These are phyloP conservation scores for Brachionus angularis DNA, from an alignment of 1,140 invertebrate species.

Conservation along the genomic window DNA sequence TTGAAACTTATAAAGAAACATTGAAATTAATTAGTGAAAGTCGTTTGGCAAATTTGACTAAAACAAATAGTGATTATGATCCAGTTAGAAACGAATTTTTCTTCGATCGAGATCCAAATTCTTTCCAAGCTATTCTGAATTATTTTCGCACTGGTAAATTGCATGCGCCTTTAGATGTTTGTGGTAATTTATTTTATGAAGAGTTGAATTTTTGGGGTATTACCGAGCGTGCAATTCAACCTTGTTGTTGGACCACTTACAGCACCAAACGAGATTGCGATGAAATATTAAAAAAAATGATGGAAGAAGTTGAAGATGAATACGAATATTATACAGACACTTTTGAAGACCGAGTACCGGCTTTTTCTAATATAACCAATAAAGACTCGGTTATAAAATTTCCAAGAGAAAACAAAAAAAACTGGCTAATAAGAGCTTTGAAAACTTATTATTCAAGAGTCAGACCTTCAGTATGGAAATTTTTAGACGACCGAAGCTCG, in stretches of 20 bases:
- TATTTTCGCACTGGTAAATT: constrained; percentile 97
- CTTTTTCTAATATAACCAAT: constrained; percentile 26
- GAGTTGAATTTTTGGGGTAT: constrained; percentile 98
- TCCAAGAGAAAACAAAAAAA: constrained; percentile 22
- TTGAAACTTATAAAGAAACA: constrained; percentile 79
- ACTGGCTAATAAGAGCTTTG: constrained; percentile 9
- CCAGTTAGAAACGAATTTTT: constrained; percentile 96
- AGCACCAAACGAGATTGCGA: constrained; percentile 26
- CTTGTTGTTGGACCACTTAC: constrained; percentile 45
- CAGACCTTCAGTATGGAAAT: constrained; percentile 16
- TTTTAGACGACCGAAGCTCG: constrained; percentile 35
- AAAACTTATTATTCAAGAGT: constrained; percentile 3
- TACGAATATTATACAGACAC: constrained; percentile 10
- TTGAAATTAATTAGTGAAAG: constrained; percentile 47
- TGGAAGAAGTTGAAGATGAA: constrained; percentile 19
- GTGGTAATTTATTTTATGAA: constrained; percentile 95
- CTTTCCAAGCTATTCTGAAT: constrained; percentile 96
- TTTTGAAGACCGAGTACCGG: not conserved
- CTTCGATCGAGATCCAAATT: constrained; percentile 97
- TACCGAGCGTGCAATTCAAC: constrained; percentile 46
- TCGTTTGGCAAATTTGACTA: constrained; percentile 12
- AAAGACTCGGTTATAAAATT: constrained; percentile 12
- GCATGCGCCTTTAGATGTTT: constrained; percentile 98
- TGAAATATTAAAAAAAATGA: constrained; percentile 9
- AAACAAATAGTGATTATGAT: constrained; percentile 67